Evolutionary conservation across 2,888 invertebrate species (phyloP), one percentile per base, ranked within the genome.

Genomic region (Neria commutata): DNA sequence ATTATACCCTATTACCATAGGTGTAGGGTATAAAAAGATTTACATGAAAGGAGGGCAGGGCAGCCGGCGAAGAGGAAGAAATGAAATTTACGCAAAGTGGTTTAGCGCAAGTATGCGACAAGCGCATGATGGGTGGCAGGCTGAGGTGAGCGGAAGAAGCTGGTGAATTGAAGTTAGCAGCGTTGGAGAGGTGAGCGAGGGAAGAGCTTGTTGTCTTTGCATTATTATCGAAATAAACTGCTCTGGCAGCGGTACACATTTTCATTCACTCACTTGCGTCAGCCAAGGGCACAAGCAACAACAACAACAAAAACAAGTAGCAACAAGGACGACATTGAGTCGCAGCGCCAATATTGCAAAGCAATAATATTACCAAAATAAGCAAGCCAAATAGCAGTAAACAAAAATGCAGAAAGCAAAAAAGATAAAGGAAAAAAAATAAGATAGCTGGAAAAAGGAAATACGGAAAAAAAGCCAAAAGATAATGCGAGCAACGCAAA

Each of bases 401-500:
- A 25, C 23, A 48, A 48, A 24, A 17, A 46, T 10, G 10, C 3
- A 17, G 16, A 48, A n/a, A 48, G 23, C 2, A 34, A 46, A 45
- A 45, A 54, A 46, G 21, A 34, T 46, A 46, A 17, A 24, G 3
- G 19, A 46, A 46, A 46, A 46, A 46, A 46, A 42, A n/a, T 42
- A 42, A 23, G 23, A 45, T 24, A 5, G 49, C 34, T 5, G 19
- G 19, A 42, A 37, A 53, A 42, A 66, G 71, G 72, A 71, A 72
- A 71, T 71, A 69, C 72, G 72, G 72, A 71, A 72, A 68, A 71
- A 71, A 71, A 72, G 69, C 71, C 69, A 71, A 72, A 70, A 70
- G 66, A 6, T 5, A n/a, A n/a, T 6, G 42, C 5, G 19, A 42
- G 19, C 8, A 6, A 42, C 19, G n/a, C 42, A 42, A 6, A 42